Evolutionary conservation across 2,888 invertebrate genomes (phyloP).

Genomic region (Elmis aenea): DNA sequence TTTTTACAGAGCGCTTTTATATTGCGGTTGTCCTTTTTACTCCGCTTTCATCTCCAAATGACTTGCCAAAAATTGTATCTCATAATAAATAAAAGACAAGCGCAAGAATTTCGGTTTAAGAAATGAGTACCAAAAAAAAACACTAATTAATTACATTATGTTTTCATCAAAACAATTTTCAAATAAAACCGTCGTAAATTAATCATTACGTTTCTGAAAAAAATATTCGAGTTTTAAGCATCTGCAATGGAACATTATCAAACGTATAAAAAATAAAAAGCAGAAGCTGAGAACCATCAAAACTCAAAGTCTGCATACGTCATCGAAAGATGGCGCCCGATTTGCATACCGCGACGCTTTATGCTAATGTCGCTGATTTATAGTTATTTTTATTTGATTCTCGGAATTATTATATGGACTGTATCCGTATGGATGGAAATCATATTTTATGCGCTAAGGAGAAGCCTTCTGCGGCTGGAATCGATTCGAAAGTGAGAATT

Average conservation of each 20-base stretch:
- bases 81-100: too few relatives aligned
- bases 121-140: too few relatives aligned
- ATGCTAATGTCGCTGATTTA: conserved; percentile 47
- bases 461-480: conserved; percentile 35
- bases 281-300: conserved; percentile 24
- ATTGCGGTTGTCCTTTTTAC: conserved; percentile 32
- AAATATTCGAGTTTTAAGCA: too few relatives aligned
- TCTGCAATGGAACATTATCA: too few relatives aligned
- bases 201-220: too few relatives aligned
- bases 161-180: too few relatives aligned
- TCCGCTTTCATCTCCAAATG: conserved; percentile 14
- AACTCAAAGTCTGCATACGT: conserved; percentile 29
- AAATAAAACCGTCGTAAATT: too few relatives aligned
- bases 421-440: conserved; percentile 51
- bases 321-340: conserved; percentile 42
- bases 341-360: conserved; percentile 47
- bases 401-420: conserved; percentile 50
- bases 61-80: too few relatives aligned
- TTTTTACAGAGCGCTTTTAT: conserved; percentile 40
- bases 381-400: conserved; percentile 51
- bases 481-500: conserved; percentile 41
- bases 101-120: too few relatives aligned
- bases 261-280: conserved; percentile 21
- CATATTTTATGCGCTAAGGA: conserved; percentile 45
- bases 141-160: too few relatives aligned